Evolutionary conservation across 2,797 vertebrate species (phyloP).

Genomic region (Lagocephalus sceleratus): DNA sequence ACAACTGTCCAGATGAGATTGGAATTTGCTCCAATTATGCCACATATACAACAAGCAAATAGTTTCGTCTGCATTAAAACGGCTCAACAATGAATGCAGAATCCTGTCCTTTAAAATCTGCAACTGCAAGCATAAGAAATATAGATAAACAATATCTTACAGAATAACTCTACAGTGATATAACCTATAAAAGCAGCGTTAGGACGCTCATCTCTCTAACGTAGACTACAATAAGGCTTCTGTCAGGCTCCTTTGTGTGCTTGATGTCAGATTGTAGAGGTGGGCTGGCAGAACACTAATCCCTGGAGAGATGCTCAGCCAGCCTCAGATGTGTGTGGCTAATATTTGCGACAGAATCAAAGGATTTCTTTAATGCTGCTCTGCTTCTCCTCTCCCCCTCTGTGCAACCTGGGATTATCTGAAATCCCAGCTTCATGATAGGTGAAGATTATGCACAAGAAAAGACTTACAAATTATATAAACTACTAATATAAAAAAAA

Average conservation of each 20-base stretch:
- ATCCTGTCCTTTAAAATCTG: background rate
- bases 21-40: conserved; percentile 9
- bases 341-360: conserved; percentile 69
- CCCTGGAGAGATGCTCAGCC: conserved; percentile 54
- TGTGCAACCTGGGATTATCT: conserved; percentile 27
- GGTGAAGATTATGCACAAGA: conserved; percentile 11
- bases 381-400: conserved; percentile 36
- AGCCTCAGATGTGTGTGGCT: conserved; percentile 49
- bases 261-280: conserved; percentile 46
- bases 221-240: conserved; percentile 31
- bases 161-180: background rate
- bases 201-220: conserved; percentile 13
- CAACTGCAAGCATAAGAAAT: background rate
- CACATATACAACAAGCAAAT: conserved; percentile 14
- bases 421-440: background rate
- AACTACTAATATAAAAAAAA: too few species aligned
- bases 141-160: background rate
- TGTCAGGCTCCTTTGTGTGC: conserved; percentile 48
- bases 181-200: background rate
- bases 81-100: conserved; percentile 9
- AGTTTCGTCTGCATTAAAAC: conserved; percentile 5
- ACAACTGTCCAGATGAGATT: conserved; percentile 32
- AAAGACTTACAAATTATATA: too few species aligned
- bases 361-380: conserved; percentile 62
- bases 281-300: conserved; percentile 59